Percentiles rank a stretch among this genome's conserved stretches.
These are phyloP conservation scores for Saccostrea cuccullata DNA, from an alignment of 1,140 invertebrate species.

Conservation along the genomic window DNA sequence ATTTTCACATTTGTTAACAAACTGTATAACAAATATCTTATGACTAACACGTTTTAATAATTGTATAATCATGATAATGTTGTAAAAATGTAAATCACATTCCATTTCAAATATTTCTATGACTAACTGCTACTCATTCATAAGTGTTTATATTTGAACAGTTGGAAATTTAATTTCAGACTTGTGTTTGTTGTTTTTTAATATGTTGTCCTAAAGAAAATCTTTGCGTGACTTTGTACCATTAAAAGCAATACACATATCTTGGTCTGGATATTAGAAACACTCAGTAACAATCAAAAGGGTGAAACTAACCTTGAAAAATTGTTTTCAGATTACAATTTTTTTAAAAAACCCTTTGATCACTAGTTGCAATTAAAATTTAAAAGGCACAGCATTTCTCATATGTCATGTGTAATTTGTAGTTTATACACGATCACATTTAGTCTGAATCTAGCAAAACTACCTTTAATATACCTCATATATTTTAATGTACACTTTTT, in stretches of 20 bases:
- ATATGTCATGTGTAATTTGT: neutral
- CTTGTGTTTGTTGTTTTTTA: neutral
- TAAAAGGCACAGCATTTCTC: neutral
- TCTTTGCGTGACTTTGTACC: constrained; percentile 7
- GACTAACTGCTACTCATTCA: neutral
- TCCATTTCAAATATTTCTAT: neutral
- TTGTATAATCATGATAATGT: neutral
- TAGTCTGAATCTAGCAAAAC: neutral
- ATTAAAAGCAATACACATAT: neutral
- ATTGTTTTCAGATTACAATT: constrained; percentile 19
- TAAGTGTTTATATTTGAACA: neutral
- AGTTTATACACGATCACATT: neutral
- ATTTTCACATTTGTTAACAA: neutral
- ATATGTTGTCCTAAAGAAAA: neutral
- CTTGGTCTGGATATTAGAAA: neutral
- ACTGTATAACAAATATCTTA: neutral
- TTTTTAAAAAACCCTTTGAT: neutral
- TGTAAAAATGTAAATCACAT: neutral
- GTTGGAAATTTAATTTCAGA: neutral
- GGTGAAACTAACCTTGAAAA: neutral
- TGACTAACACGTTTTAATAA: neutral
- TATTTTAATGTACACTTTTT: neutral
- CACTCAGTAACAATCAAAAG: neutral
- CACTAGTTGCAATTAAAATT: neutral
- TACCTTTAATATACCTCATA: neutral